These are phyloP conservation scores for Ecdyonurus torrentis DNA, from an alignment of 2,888 invertebrate genomes.

Conservation along the genomic window DNA sequence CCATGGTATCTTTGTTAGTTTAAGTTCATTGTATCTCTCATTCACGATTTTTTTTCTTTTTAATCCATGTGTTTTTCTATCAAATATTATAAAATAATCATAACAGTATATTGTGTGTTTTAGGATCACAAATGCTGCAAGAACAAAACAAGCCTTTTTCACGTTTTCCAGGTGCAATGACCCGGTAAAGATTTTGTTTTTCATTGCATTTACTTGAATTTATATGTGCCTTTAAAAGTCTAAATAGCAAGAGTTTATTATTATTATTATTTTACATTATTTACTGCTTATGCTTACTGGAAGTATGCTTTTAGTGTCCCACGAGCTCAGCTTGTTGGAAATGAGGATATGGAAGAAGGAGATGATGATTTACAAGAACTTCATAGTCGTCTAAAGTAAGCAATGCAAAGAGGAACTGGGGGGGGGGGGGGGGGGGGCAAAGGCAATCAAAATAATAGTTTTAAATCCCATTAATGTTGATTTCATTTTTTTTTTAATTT, in stretches of 20 bases:
- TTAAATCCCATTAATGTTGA: too few relatives aligned
- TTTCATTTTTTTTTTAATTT: too few relatives aligned
- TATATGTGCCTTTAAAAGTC: not conserved
- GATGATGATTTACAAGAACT: conserved; percentile 22
- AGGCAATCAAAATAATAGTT: too few relatives aligned
- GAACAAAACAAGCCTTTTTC: not conserved
- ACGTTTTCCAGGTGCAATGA: not conserved
- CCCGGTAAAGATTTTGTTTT: not conserved
- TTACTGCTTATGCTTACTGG: not conserved
- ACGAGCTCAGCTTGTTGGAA: not conserved
- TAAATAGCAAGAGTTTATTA: conserved; percentile 6
- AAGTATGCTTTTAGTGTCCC: not conserved
- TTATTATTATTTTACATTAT: conserved; percentile 4
- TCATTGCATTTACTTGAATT: not conserved
- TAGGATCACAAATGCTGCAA: not conserved
- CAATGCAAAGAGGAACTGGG: too few relatives aligned
- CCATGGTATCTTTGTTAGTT: too few relatives aligned
- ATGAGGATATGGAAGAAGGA: conserved; percentile 4
- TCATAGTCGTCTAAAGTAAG: conserved; percentile 26
- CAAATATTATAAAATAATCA: too few relatives aligned
- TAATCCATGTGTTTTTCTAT: too few relatives aligned
- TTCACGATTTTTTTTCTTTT: too few relatives aligned
- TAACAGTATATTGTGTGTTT: too few relatives aligned
- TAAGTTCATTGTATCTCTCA: too few relatives aligned
- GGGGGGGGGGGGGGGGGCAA: too few relatives aligned